These are phyloP conservation scores for Sylvilagus floridanus DNA, from an alignment of 2,797 vertebrate species.

Conservation along the genomic window DNA sequence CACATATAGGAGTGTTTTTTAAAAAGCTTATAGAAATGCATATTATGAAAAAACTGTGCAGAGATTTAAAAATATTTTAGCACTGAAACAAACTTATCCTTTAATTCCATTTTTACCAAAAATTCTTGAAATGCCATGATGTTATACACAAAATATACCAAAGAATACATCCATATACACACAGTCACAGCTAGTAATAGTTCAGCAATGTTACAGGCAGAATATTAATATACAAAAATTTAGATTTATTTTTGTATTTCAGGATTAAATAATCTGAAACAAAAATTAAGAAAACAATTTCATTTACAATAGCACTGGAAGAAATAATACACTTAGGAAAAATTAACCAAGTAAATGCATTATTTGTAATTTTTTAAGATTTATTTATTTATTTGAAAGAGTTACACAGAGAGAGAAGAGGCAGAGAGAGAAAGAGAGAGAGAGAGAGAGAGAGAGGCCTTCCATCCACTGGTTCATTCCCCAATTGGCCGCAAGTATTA, in stretches of 20 bases:
- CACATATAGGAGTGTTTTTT: neutral
- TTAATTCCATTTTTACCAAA: too few relatives aligned
- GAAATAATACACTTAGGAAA: neutral
- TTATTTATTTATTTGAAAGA: too few relatives aligned
- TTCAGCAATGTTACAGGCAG: neutral
- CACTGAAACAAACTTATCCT: too few relatives aligned
- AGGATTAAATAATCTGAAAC: neutral
- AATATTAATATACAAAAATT: neutral
- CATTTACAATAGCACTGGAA: neutral
- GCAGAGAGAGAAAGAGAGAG: too few relatives aligned
- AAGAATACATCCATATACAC: neutral
- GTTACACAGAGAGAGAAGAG: too few relatives aligned
- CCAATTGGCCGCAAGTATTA: too few relatives aligned
- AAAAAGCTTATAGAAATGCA: too few relatives aligned
- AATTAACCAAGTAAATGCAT: neutral
- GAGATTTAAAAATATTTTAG: too few relatives aligned
- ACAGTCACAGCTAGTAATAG: neutral
- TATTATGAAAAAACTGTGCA: too few relatives aligned
- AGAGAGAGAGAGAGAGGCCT: too few relatives aligned
- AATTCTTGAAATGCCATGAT: neutral
- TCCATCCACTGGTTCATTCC: too few relatives aligned
- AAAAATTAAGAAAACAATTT: neutral
- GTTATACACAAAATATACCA: neutral
- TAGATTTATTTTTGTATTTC: neutral
- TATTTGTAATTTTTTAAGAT: neutral